phyloP scores from a whole-genome alignment of 1,140 invertebrate species.

The Listronotus oregonensis region DNA sequence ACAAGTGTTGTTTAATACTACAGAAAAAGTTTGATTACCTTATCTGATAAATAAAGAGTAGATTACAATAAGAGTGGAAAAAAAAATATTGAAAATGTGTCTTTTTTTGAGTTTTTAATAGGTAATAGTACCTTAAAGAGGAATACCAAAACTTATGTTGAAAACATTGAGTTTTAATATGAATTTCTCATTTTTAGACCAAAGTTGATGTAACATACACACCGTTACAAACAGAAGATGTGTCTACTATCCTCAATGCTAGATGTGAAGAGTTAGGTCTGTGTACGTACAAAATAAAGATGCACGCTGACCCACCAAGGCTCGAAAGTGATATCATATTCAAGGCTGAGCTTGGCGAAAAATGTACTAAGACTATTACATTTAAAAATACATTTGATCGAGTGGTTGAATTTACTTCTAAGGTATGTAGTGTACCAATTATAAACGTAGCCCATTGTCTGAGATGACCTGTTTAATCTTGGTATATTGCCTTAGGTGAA shows the following conservation, averaged over 20 bases:
- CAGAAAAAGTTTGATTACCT: no score
- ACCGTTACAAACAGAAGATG: conserved; percentile 28
- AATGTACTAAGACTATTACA: conserved; percentile 17
- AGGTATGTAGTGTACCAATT: conserved; percentile 14
- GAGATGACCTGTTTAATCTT: no score
- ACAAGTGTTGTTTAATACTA: no score
- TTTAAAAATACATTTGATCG: conserved; percentile 27
- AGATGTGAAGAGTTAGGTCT: conserved; percentile 41
- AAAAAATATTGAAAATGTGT: no score
- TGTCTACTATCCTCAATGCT: conserved; percentile 27
- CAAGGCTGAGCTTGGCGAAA: conserved; percentile 36
- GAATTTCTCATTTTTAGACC: conserved; percentile 27
- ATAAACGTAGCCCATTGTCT: no score
- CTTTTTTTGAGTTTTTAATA: no score
- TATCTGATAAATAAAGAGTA: no score
- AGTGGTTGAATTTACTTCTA: conserved; percentile 25
- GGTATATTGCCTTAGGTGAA: no score
- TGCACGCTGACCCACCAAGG: conserved; percentile 32
- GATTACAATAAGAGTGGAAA: no score
- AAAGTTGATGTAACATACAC: conserved; percentile 34
- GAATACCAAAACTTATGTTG: no score
- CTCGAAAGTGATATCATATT: conserved; percentile 35
- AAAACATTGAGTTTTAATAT: no score
- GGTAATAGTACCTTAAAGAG: no score
- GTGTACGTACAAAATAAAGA: conserved; percentile 35